Percentiles rank a stretch among this genome's conserved stretches.
Evolutionary conservation across 2,797 vertebrate species (phyloP).

Genomic region (Scarus forsteni): DNA sequence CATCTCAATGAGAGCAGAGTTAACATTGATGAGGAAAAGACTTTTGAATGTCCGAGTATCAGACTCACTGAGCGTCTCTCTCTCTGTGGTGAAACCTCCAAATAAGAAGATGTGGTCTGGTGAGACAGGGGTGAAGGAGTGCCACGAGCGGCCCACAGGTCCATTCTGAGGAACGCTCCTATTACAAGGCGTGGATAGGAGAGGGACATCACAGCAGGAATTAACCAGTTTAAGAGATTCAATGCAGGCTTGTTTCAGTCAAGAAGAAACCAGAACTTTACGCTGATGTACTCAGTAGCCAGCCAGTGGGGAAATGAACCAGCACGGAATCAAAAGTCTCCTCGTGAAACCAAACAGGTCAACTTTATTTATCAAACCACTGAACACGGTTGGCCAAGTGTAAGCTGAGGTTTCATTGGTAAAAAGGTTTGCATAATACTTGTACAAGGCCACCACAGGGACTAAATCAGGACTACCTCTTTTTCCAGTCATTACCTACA

Average conservation of each 20-base stretch:
- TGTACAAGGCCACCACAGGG: no score
- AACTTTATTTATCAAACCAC: no score
- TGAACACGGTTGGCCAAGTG: no score
- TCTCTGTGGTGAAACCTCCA: slow-evolving; percentile 96
- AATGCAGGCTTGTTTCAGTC: neutral
- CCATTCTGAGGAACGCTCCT: slow-evolving; percentile 86
- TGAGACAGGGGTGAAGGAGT: slow-evolving; percentile 92
- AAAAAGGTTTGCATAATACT: no score
- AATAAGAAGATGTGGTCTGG: slow-evolving; percentile 95
- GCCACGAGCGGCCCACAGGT: slow-evolving; percentile 95
- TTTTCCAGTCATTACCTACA: no score
- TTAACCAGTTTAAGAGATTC: neutral
- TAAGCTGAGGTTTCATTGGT: no score
- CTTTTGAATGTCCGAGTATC: neutral
- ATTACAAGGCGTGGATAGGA: neutral
- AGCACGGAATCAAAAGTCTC: no score
- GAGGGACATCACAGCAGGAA: neutral
- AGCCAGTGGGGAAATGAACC: no score
- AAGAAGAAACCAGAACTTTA: neutral
- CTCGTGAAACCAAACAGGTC: no score
- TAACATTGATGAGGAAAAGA: no score
- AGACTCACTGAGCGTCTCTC: slow-evolving; percentile 94
- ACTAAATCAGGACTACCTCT: no score
- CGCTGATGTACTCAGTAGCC: no score
- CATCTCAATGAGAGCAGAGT: neutral